A percentile compares a stretch with the other conserved stretches of the same genome.
These are phyloP conservation scores for Morinoia aosen DNA, from an alignment of 2,888 invertebrate genomes.

Conservation along the genomic window DNA sequence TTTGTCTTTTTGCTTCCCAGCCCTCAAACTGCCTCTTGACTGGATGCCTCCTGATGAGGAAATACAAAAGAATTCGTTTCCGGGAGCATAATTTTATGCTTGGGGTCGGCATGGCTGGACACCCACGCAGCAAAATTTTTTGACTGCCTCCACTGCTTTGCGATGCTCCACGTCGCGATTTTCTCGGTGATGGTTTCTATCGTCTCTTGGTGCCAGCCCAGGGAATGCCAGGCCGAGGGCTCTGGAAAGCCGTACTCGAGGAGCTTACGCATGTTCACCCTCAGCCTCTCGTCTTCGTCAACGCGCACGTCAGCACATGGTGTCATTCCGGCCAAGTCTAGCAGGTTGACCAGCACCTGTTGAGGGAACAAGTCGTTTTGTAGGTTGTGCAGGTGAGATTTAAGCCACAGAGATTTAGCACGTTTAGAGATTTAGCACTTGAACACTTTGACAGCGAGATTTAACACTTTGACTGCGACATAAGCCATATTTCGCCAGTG, in stretches of 20 bases:
- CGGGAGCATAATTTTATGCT: not conserved
- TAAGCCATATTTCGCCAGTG: too few species aligned
- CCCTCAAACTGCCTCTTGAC: not conserved
- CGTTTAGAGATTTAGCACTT: too few species aligned
- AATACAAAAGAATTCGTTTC: not conserved
- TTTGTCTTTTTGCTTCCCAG: not conserved
- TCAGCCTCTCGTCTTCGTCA: constrained; percentile 64
- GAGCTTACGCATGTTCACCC: constrained; percentile 67
- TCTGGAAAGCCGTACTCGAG: constrained; percentile 67
- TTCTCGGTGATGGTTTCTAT: constrained; percentile 35
- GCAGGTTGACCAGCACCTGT: constrained; percentile 64
- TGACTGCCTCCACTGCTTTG: constrained; percentile 13
- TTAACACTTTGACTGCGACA: too few species aligned
- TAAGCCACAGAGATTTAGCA: too few species aligned
- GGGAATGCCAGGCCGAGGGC: constrained; percentile 56
- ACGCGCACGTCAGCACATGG: constrained; percentile 67
- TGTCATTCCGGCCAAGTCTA: constrained; percentile 65
- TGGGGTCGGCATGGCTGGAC: not conserved
- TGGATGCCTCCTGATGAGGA: not conserved
- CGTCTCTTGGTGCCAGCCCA: constrained; percentile 28
- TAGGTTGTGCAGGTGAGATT: not conserved
- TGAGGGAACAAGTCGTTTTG: not conserved
- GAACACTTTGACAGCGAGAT: too few species aligned
- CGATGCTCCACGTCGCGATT: constrained; percentile 33
- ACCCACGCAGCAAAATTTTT: not conserved